phyloP scores from a whole-genome alignment of 2,797 vertebrate species.

The Molossus molossus region DNA sequence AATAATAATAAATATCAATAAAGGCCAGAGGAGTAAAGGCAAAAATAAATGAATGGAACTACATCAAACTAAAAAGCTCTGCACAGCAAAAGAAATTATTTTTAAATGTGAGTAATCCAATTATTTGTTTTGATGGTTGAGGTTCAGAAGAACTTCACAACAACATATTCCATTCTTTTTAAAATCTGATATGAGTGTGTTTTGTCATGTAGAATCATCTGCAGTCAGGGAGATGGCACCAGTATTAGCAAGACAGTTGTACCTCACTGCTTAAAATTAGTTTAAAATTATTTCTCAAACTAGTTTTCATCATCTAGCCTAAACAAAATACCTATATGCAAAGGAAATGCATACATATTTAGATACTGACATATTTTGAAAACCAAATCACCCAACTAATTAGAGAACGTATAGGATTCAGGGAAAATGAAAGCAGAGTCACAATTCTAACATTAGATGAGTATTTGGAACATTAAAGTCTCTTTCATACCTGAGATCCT shows the following conservation, averaged over 20 bases:
- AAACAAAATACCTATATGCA: conserved; percentile 8
- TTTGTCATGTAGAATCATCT: conserved; percentile 36
- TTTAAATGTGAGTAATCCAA: neutral
- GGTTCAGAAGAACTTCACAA: neutral
- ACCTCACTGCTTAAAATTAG: neutral
- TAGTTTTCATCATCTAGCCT: neutral
- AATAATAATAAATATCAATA: too few relatives aligned
- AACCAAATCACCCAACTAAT: neutral
- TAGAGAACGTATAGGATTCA: neutral
- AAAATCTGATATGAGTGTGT: neutral
- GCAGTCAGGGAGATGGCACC: neutral
- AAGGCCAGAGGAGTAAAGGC: neutral
- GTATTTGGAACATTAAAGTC: neutral
- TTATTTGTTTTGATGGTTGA: neutral
- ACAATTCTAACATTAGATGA: neutral
- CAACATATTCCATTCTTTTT: neutral
- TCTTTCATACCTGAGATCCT: neutral
- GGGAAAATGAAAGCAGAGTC: neutral
- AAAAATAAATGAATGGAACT: neutral
- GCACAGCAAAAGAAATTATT: neutral
- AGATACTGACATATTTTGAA: conserved; percentile 26
- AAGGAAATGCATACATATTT: neutral
- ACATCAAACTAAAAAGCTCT: neutral
- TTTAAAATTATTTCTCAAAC: neutral
- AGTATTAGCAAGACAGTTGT: neutral